Percentiles rank a stretch among this genome's conserved stretches.
Conservation (phyloP, 1,140 invertebrate genomes). For the Papilio xuthus region DNA sequence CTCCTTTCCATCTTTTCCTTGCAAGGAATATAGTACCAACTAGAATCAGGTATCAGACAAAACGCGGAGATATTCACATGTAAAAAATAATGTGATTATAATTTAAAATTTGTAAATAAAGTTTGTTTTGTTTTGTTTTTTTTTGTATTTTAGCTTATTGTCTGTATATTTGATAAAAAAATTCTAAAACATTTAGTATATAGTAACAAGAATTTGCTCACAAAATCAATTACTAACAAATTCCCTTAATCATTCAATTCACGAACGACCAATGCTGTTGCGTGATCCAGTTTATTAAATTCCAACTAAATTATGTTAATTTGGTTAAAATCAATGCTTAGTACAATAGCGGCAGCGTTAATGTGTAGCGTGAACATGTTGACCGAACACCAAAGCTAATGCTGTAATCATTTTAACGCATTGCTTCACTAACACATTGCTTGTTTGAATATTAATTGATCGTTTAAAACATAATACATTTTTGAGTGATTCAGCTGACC, state of each 20-base stretch:
- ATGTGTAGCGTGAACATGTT: constrained; percentile 1
- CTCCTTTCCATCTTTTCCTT: no score
- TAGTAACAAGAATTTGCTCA: not conserved
- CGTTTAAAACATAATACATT: no score
- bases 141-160: no score
- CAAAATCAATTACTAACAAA: not conserved
- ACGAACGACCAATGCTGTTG: not conserved
- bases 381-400: constrained; percentile 3
- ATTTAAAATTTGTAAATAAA: no score
- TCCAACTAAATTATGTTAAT: not conserved
- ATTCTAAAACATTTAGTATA: no score
- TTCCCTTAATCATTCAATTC: not conserved
- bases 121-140: no score
- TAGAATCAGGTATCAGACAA: no score
- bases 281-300: not conserved
- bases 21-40: no score
- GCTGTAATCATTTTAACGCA: not conserved
- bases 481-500: no score
- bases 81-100: no score
- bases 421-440: not conserved
- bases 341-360: not conserved
- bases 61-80: no score
- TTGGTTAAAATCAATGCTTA: not conserved
- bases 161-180: no score
- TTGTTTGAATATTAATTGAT: constrained; percentile 6